A percentile compares a stretch with the other conserved stretches of the same genome.
Evolutionary conservation across 2,888 invertebrate species (phyloP).

Genomic region (Polymixis flavicincta): DNA sequence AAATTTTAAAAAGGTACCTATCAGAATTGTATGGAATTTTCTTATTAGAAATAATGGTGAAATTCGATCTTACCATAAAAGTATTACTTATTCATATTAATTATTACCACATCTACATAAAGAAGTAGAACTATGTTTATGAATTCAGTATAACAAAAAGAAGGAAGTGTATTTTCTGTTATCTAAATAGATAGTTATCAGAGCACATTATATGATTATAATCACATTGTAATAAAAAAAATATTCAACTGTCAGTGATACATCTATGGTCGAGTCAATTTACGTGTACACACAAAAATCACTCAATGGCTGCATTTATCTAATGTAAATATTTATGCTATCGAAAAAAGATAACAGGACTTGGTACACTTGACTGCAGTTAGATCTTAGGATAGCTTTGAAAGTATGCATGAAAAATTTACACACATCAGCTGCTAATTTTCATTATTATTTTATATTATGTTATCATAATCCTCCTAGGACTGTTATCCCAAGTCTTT

Average conservation of each 20-base stretch:
- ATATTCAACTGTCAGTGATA: neutral
- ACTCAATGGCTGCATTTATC: conserved; percentile 22
- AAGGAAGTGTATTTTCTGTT: conserved; percentile 5
- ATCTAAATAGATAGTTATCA: conserved; percentile 19
- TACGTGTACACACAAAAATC: conserved; percentile 2
- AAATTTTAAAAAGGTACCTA: neutral
- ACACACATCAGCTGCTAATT: neutral
- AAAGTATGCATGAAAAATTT: neutral
- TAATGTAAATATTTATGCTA: conserved; percentile 51
- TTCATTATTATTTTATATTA: neutral
- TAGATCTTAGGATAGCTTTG: neutral
- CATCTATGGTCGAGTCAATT: neutral
- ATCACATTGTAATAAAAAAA: neutral
- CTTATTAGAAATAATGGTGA: no score
- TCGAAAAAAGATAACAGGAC: conserved; percentile 24
- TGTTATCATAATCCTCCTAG: neutral
- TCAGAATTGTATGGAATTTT: neutral
- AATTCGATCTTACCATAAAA: neutral
- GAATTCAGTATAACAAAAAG: neutral
- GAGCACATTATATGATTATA: conserved; percentile 8
- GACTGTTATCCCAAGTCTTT: neutral
- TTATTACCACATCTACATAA: neutral
- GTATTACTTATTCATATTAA: neutral
- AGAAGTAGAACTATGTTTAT: no score
- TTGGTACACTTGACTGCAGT: conserved; percentile 3